Evolutionary conservation across 2,113 vertebrate species (phyloP).

Genomic region (Psettodes erumei): DNA sequence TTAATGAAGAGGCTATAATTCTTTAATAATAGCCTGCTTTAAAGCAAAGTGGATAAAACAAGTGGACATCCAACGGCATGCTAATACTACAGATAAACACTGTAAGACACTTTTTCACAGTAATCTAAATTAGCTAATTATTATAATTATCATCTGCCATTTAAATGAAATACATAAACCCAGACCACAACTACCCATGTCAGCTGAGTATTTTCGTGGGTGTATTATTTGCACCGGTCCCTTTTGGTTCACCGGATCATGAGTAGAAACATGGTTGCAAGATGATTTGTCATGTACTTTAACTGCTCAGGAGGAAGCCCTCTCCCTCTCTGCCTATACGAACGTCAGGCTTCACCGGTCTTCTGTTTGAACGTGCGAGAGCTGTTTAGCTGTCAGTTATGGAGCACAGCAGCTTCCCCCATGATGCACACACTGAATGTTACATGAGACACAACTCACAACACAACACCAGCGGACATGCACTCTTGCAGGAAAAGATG

Average conservation of each 20-base stretch:
- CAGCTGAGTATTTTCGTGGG: constrained; percentile 5
- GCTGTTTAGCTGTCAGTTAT: constrained; percentile 11
- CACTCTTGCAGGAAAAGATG: neutral
- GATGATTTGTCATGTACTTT: neutral
- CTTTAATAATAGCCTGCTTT: constrained; percentile 13
- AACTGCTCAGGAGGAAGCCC: constrained; percentile 4
- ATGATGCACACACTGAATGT: constrained; percentile 53
- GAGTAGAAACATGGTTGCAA: neutral
- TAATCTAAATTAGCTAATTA: neutral
- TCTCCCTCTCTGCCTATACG: constrained; percentile 5
- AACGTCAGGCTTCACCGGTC: constrained; percentile 14
- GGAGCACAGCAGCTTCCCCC: constrained; percentile 43
- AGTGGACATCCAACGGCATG: neutral
- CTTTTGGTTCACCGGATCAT: neutral
- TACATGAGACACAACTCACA: constrained; percentile 59
- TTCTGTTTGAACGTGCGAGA: constrained; percentile 9
- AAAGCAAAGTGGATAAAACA: constrained; percentile 1
- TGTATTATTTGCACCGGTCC: constrained; percentile 6
- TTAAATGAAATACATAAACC: neutral
- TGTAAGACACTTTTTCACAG: neutral
- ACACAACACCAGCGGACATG: constrained; percentile 54
- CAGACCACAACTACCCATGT: neutral
- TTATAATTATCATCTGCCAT: neutral
- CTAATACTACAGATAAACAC: neutral
- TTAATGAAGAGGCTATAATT: constrained; percentile 14